Percentiles rank a stretch among this genome's conserved stretches.
Evolutionary conservation across 2,888 invertebrate species (phyloP).

Genomic region (Exocentrus adspersus): DNA sequence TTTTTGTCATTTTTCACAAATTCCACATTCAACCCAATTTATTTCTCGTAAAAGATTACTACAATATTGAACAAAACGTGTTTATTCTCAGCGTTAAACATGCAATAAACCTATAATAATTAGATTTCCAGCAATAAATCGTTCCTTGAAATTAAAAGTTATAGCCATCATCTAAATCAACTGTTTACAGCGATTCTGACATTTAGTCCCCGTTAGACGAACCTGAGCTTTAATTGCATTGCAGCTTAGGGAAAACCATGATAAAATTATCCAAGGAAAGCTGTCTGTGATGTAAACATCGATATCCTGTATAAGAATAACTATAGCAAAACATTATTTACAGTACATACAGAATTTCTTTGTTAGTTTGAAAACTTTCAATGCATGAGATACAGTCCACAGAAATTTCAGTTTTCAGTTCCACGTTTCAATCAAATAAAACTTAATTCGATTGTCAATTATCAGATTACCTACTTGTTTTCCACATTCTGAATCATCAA

Average conservation of each 20-base stretch:
- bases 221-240: neutral
- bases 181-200: neutral
- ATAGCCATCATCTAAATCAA: neutral
- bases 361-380: too few relatives aligned
- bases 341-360: too few relatives aligned
- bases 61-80: neutral
- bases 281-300: neutral
- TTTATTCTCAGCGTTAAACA: neutral
- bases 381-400: too few relatives aligned
- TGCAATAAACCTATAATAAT: neutral
- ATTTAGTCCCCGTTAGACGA: neutral
- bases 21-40: too few relatives aligned
- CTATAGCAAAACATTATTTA: neutral
- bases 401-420: too few relatives aligned
- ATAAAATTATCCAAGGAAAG: neutral
- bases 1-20: too few relatives aligned
- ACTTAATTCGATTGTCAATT: too few relatives aligned
- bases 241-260: neutral
- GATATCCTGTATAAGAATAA: neutral
- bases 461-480: too few relatives aligned
- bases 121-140: neutral
- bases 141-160: neutral
- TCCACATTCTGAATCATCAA: neutral
- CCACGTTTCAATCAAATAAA: too few relatives aligned
- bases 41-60: neutral